Percentiles rank a stretch among this genome's conserved stretches.
phyloP scores from a whole-genome alignment of 2,113 vertebrate species.

The Crotalus helleri region DNA sequence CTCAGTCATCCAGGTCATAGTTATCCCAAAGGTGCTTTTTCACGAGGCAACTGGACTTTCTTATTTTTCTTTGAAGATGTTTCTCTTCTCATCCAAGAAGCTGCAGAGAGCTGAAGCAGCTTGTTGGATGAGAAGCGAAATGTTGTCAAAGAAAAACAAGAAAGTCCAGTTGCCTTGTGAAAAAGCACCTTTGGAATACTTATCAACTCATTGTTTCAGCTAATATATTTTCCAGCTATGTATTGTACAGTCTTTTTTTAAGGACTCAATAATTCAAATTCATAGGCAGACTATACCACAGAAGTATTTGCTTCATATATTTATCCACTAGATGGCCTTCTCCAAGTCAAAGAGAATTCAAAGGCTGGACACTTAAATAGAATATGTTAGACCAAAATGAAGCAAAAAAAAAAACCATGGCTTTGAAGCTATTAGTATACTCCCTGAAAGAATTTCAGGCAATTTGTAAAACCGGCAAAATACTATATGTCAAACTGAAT shows the following conservation, averaged over 20 bases:
- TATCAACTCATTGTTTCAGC: not conserved
- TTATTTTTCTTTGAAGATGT: too few species aligned
- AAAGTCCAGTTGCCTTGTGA: too few species aligned
- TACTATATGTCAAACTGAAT: not conserved
- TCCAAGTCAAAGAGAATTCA: not conserved
- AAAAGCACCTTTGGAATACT: not conserved
- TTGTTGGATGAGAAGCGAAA: too few species aligned
- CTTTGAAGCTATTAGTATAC: not conserved
- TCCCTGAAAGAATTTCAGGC: constrained; percentile 4
- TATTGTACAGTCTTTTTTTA: not conserved
- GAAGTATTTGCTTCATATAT: not conserved
- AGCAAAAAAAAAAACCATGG: not conserved
- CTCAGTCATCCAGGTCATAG: too few species aligned
- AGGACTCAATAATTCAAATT: not conserved
- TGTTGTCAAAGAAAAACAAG: too few species aligned
- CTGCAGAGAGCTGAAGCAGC: too few species aligned
- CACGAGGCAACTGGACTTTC: too few species aligned
- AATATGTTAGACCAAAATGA: not conserved
- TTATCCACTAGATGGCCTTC: constrained; percentile 18
- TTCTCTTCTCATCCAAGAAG: too few species aligned
- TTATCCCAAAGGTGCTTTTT: too few species aligned
- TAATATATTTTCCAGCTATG: not conserved
- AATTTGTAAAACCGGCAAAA: not conserved
- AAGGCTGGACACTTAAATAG: not conserved
- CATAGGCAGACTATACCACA: not conserved